These are phyloP conservation scores for Sturnira hondurensis DNA, from an alignment of 2,113 vertebrate genomes.

Conservation along the genomic window DNA sequence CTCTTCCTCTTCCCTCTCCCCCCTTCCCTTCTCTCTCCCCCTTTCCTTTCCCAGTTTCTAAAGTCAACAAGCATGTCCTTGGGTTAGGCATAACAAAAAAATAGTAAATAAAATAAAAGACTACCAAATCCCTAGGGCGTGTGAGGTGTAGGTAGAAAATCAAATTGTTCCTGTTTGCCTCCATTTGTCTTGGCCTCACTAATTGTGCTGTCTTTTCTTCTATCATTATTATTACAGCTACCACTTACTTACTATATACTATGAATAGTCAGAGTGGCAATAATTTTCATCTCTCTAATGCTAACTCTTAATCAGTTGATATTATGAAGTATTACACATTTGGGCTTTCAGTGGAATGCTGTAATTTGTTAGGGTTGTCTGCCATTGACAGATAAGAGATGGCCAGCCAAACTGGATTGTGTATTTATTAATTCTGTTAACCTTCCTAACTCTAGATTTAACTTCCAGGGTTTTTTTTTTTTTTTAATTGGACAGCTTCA, in stretches of 20 bases:
- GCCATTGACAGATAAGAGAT: not conserved
- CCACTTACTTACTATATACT: not conserved
- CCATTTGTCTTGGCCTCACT: not conserved
- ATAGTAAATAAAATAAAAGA: no score
- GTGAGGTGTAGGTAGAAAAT: not conserved
- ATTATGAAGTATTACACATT: not conserved
- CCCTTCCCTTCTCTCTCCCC: no score
- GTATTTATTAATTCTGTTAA: slow-evolving; percentile 22
- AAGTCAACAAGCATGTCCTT: no score
- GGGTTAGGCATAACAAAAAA: no score
- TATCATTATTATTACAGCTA: not conserved
- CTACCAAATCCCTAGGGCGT: not conserved
- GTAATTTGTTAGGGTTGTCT: not conserved
- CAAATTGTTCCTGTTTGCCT: not conserved
- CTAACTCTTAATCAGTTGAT: not conserved
- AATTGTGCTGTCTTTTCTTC: not conserved
- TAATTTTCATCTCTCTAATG: not conserved
- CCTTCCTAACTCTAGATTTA: not conserved
- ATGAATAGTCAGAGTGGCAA: not conserved
- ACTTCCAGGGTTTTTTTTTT: not conserved
- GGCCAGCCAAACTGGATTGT: not conserved
- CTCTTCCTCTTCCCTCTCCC: no score
- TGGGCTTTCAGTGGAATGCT: not conserved
- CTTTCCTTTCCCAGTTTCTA: no score
- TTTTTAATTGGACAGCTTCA: not conserved